phyloP scores from a whole-genome alignment of 2,797 vertebrate species.

The Synanceia verrucosa region DNA sequence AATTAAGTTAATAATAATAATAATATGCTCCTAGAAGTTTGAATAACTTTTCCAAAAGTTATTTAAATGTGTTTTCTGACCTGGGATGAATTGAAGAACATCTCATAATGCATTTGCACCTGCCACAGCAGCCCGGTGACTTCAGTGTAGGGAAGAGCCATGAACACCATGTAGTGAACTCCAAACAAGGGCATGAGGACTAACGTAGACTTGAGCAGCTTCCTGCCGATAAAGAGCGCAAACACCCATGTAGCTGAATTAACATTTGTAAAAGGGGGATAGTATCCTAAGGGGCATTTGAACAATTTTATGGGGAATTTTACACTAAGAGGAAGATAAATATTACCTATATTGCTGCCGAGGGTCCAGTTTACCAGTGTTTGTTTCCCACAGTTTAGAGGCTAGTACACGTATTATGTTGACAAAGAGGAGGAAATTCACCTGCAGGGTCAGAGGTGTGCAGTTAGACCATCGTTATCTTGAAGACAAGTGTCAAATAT shows the following conservation, averaged over 20 bases:
- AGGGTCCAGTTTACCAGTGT: constrained; percentile 86
- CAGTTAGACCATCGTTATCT: not conserved
- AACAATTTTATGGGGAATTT: not conserved
- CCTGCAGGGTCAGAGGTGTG: constrained; percentile 62
- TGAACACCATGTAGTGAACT: constrained; percentile 90
- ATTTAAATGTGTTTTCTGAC: constrained; percentile 53
- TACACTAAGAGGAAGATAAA: not conserved
- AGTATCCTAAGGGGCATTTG: too few species aligned
- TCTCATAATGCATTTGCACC: constrained; percentile 91
- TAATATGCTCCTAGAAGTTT: not conserved
- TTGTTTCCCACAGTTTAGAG: constrained; percentile 89
- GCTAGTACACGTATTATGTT: constrained; percentile 88
- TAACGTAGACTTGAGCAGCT: constrained; percentile 87
- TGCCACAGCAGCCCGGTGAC: constrained; percentile 86
- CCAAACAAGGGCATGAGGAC: constrained; percentile 90
- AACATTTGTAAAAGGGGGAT: too few species aligned
- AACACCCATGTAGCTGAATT: not conserved
- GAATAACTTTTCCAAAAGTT: not conserved
- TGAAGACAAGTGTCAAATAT: not conserved
- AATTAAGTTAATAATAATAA: not conserved
- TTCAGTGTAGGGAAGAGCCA: constrained; percentile 88
- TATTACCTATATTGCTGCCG: constrained; percentile 86
- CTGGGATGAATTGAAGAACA: constrained; percentile 91
- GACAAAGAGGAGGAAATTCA: constrained; percentile 88
- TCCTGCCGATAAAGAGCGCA: constrained; percentile 68